Evolutionary conservation across 2,888 invertebrate genomes (phyloP).

Genomic region (Coelinius sp.): DNA sequence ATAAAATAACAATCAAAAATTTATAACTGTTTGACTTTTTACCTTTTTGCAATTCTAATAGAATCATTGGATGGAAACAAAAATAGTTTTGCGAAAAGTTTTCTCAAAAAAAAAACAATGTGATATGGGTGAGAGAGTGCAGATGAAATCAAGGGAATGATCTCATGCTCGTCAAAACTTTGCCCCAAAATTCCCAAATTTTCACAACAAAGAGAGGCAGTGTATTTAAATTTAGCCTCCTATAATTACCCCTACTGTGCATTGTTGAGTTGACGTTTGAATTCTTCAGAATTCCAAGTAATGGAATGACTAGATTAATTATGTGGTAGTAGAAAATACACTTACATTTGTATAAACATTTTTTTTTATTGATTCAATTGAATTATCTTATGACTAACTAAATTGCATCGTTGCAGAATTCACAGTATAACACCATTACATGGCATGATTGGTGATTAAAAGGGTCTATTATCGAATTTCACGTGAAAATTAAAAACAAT

Average conservation of each 20-base stretch:
- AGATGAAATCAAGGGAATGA: no score
- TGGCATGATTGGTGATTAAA: constrained; percentile 48
- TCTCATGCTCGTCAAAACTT: no score
- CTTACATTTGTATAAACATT: constrained; percentile 53
- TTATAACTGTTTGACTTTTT: no score
- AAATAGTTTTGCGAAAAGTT: no score
- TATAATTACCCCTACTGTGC: neutral
- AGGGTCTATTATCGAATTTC: constrained; percentile 4
- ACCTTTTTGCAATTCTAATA: no score
- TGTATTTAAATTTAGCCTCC: neutral
- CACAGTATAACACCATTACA: constrained; percentile 52
- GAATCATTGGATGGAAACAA: no score
- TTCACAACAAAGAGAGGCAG: neutral
- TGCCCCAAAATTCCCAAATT: neutral
- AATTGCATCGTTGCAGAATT: constrained; percentile 55
- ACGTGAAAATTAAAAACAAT: neutral
- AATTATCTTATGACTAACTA: constrained; percentile 54
- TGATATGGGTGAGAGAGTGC: no score
- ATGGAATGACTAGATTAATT: neutral
- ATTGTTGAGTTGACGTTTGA: neutral
- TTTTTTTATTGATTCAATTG: constrained; percentile 53
- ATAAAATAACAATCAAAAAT: constrained; percentile 58
- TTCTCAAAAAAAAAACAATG: no score
- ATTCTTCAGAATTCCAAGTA: neutral
- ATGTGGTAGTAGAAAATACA: constrained; percentile 34